Evolutionary conservation across 2,797 vertebrate species (phyloP), one percentile per base, ranked within the genome.

Genomic region (Scleropages formosus): DNA sequence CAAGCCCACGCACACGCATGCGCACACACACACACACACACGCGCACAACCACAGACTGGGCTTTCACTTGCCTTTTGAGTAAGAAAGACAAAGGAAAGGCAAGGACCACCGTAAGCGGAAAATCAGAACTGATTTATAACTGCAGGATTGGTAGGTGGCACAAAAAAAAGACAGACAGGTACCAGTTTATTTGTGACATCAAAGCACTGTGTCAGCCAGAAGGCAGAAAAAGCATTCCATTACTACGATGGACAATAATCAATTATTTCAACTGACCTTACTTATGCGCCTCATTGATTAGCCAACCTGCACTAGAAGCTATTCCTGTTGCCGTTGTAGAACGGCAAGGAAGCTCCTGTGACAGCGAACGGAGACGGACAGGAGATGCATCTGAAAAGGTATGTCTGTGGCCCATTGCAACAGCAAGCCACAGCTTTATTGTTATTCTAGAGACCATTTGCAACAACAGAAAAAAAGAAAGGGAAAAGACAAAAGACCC

Each of bases 161-260:
- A 80, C 72, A 66, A 78, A 71, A 66, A 78, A 71, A 75, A 74
- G 65, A 77, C 76, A 74, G 65, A 78, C 79, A 73, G 31, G 69
- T 62, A 75, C 62, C 64, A 39, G 70, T 66, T 74, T 62, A 27
- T 68, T 80, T 69, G 72, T 26, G 64, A 82, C 71, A 78, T 73
- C 78, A 78, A 27, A 80, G 58, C 70, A 69, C 56, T 65, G 61
- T 67, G 53, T 80, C 71, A 74, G 77, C 79, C 73, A 62, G 74
- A 79, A 15, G 53, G 47, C 58, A 56, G 76, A 78, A 56, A 78
- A 79, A 83, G 75, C 78, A 74, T 81, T 82, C 77, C 81, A 77
- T 87, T 83, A 85, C 80, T 71, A 80, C 81, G 81, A 80, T 24
- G 56, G 79, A 78, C 72, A 75, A 75, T 80, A 79, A 87, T 87